Percentiles rank a stretch among this genome's conserved stretches.
Evolutionary conservation across 2,797 vertebrate species (phyloP).

Genomic region (Telmatherina bonti): DNA sequence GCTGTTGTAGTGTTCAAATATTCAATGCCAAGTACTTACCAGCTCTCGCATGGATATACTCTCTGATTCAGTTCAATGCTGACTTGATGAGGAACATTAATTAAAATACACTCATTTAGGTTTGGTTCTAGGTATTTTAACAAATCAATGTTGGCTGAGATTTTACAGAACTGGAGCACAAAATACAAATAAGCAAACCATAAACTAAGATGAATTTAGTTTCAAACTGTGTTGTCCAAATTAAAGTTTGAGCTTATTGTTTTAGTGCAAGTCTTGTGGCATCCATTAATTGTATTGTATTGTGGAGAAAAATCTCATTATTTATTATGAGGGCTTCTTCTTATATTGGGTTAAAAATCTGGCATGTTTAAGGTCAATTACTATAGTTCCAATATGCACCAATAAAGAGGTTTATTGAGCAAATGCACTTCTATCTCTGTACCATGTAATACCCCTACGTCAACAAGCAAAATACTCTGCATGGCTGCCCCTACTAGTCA

Average conservation of each 20-base stretch:
- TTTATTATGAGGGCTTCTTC: not conserved
- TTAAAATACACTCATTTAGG: constrained; percentile 47
- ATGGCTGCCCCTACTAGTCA: not conserved
- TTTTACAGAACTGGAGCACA: constrained; percentile 40
- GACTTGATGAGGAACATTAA: constrained; percentile 64
- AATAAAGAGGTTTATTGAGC: not conserved
- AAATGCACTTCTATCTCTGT: not conserved
- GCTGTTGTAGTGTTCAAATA: constrained; percentile 57
- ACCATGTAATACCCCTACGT: not conserved
- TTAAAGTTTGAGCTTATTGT: constrained; percentile 2
- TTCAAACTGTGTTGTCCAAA: constrained; percentile 23
- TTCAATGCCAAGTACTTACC: constrained; percentile 47
- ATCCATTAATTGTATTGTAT: not conserved
- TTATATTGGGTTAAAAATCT: not conserved
- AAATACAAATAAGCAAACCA: constrained; percentile 27
- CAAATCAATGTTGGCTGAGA: constrained; percentile 27
- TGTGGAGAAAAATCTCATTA: not conserved
- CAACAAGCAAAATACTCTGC: not conserved
- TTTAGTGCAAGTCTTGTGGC: constrained; percentile 5
- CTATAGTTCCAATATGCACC: too few relatives aligned
- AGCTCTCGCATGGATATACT: constrained; percentile 34
- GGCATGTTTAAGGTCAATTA: not conserved
- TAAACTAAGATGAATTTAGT: constrained; percentile 15
- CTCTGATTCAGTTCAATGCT: constrained; percentile 41
- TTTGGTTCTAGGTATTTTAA: constrained; percentile 27